A percentile compares a stretch with the other conserved stretches of the same genome.
Conservation (phyloP, 2,113 vertebrate genomes). For the Ascaphus truei region DNA sequence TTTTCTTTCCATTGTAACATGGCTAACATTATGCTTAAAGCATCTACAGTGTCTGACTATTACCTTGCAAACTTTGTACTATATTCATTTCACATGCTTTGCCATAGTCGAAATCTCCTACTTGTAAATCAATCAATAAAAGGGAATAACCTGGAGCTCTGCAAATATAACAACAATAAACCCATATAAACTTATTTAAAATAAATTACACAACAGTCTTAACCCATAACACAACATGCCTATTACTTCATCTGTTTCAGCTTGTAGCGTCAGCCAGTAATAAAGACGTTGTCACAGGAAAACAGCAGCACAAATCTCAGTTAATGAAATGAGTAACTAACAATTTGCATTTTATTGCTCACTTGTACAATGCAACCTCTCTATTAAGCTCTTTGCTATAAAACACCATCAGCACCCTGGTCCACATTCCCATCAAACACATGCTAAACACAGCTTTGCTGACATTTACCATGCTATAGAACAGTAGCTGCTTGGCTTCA, state of each 20-base stretch:
- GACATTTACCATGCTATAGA: slow-evolving; percentile 40
- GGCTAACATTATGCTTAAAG: slow-evolving; percentile 81
- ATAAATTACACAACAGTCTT: too few relatives aligned
- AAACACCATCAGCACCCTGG: not conserved
- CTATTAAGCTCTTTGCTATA: not conserved
- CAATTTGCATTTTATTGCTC: not conserved
- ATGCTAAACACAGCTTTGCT: slow-evolving; percentile 47
- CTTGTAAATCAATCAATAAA: slow-evolving; percentile 85
- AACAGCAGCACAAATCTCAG: slow-evolving; percentile 37
- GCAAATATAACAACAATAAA: slow-evolving; percentile 66
- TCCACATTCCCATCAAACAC: slow-evolving; percentile 52
- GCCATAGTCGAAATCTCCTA: slow-evolving; percentile 93
- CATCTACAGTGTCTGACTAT: slow-evolving; percentile 92
- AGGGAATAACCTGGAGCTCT: slow-evolving; percentile 92
- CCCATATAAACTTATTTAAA: not conserved
- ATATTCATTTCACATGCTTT: slow-evolving; percentile 96
- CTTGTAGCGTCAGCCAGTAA: not conserved
- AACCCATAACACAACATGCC: too few relatives aligned
- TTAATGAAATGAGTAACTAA: slow-evolving; percentile 23
- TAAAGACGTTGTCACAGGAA: too few relatives aligned
- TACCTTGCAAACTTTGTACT: slow-evolving; percentile 92
- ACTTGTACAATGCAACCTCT: not conserved
- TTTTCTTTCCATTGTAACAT: slow-evolving; percentile 95
- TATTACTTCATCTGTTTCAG: slow-evolving; percentile 20
- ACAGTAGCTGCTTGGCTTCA: not conserved